phyloP scores from a whole-genome alignment of 2,888 invertebrate species.

The Agriopis leucophaearia region DNA sequence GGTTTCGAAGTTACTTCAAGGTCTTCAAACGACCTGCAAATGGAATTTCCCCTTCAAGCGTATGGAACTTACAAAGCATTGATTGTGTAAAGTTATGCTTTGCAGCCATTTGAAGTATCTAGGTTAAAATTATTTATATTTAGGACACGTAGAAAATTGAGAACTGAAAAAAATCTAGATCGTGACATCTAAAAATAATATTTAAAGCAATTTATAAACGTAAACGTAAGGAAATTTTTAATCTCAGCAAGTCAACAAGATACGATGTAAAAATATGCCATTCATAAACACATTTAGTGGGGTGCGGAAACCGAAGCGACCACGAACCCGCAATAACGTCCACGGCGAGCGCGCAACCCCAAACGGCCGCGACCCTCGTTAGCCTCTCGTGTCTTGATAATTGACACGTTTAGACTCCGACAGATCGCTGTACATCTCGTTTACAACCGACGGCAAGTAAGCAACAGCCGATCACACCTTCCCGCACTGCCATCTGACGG shows the following conservation, averaged over 20 bases:
- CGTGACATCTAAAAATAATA: background rate
- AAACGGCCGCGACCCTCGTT: conserved; percentile 45
- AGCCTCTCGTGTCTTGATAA: conserved; percentile 39
- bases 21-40: conserved; percentile 12
- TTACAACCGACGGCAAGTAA: conserved; percentile 32
- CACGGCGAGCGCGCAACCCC: conserved; percentile 41
- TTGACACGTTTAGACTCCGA: conserved; percentile 47
- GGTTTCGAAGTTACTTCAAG: conserved; percentile 29
- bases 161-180: background rate
- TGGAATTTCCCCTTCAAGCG: conserved; percentile 21
- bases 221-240: conserved; percentile 10
- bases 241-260: conserved; percentile 26
- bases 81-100: conserved; percentile 13
- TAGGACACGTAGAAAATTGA: background rate
- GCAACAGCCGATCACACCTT: conserved; percentile 52
- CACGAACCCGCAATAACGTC: conserved; percentile 42
- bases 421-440: conserved; percentile 39
- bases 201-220: background rate
- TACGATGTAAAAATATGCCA: conserved; percentile 31
- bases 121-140: conserved; percentile 18
- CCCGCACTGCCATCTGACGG: conserved; percentile 53
- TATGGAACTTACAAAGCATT: conserved; percentile 15
- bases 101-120: conserved; percentile 16
- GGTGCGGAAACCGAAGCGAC: conserved; percentile 43
- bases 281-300: conserved; percentile 38